phyloP scores from a whole-genome alignment of 2,113 vertebrate species.

The Heloderma charlesbogerti region DNA sequence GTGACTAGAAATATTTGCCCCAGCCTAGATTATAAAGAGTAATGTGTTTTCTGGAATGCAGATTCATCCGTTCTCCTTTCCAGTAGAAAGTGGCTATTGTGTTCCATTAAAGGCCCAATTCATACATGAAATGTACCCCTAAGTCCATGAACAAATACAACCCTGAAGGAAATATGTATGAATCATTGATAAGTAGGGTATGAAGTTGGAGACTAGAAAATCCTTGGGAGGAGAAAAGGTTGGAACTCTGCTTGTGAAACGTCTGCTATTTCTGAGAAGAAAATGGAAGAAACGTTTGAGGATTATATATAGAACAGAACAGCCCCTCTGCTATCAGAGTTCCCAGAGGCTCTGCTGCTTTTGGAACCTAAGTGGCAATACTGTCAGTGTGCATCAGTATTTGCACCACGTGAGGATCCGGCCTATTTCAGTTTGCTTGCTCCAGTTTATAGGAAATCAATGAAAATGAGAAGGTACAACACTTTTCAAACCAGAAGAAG shows the following conservation, averaged over 20 bases:
- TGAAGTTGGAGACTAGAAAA: background rate
- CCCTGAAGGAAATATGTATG: background rate
- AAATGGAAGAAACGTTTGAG: background rate
- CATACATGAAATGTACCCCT: background rate
- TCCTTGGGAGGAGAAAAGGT: background rate
- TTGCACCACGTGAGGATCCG: background rate
- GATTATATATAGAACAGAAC: background rate
- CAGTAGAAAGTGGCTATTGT: background rate
- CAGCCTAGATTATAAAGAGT: background rate
- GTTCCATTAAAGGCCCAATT: background rate
- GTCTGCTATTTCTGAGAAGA: background rate
- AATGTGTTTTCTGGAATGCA: background rate
- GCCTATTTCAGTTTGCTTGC: conserved; percentile 13
- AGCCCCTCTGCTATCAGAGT: background rate
- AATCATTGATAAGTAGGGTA: background rate
- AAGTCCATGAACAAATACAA: background rate
- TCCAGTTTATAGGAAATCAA: conserved; percentile 3
- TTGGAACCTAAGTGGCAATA: background rate
- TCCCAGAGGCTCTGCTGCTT: background rate
- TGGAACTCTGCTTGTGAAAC: background rate
- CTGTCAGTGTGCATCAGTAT: background rate
- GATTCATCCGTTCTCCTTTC: background rate
- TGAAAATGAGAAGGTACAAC: conserved; percentile 3
- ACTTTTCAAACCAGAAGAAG: conserved; percentile 9
- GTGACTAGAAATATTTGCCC: background rate